Percentiles rank a stretch among this genome's conserved stretches.
These are phyloP conservation scores for Drosophila anomalipes DNA, from an alignment of 2,888 invertebrate species.

Conservation along the genomic window DNA sequence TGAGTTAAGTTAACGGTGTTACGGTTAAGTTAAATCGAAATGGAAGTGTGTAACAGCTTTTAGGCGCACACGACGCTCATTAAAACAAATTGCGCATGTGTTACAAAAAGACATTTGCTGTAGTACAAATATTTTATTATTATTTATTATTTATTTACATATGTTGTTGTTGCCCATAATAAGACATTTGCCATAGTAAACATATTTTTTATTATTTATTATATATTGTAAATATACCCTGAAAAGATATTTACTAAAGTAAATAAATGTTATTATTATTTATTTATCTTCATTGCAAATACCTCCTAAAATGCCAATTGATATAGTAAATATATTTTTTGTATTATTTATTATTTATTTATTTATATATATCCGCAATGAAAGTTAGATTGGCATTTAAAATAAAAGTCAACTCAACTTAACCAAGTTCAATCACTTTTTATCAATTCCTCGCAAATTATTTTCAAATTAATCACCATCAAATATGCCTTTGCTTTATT, in stretches of 20 bases:
- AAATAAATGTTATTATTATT: slow-evolving; percentile 23
- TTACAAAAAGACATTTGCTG: slow-evolving; percentile 46
- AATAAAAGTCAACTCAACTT: not conserved
- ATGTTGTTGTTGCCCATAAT: slow-evolving; percentile 6
- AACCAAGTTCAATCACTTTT: not conserved
- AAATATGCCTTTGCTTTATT: not conserved
- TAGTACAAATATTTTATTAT: slow-evolving; percentile 22
- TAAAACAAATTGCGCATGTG: slow-evolving; percentile 62
- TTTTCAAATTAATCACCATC: not conserved
- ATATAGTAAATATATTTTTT: not conserved
- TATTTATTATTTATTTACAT: slow-evolving; percentile 12
- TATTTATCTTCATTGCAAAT: slow-evolving; percentile 4
- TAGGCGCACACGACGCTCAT: slow-evolving; percentile 41
- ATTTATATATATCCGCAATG: not conserved
- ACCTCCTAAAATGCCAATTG: not conserved
- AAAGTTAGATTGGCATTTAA: not conserved
- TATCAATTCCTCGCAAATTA: not conserved
- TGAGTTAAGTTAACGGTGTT: slow-evolving; percentile 24
- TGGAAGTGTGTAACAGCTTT: slow-evolving; percentile 23
- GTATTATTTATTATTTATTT: not conserved
- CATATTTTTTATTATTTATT: not conserved
- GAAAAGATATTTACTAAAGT: slow-evolving; percentile 4
- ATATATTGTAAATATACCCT: not conserved
- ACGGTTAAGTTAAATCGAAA: slow-evolving; percentile 8
- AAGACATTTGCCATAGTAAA: not conserved